These are phyloP conservation scores for Limnephilus rhombicus DNA, from an alignment of 2,888 invertebrate genomes.

Conservation along the genomic window DNA sequence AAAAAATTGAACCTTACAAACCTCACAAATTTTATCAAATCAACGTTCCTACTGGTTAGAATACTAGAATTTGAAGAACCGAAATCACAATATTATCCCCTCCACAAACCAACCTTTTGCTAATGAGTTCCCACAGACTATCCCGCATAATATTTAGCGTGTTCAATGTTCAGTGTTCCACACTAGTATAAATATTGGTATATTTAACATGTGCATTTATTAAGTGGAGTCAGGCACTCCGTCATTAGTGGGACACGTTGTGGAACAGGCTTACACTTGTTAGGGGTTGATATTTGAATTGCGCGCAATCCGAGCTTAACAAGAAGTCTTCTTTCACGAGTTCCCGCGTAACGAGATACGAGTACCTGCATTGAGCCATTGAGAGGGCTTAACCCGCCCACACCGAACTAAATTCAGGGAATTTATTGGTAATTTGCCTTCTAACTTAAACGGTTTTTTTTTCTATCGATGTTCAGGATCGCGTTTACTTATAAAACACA, in stretches of 20 bases:
- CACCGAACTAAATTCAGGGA: neutral
- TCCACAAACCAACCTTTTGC: neutral
- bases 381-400: slow-evolving; percentile 1
- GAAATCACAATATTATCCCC: neutral
- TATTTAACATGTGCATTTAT: neutral
- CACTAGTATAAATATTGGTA: neutral
- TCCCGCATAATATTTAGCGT: neutral
- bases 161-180: neutral
- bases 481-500: no score
- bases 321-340: slow-evolving; percentile 49
- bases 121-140: neutral
- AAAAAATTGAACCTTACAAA: neutral
- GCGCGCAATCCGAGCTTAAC: slow-evolving; percentile 53
- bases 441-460: neutral
- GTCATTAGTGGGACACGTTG: slow-evolving; percentile 48
- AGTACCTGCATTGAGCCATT: slow-evolving; percentile 24
- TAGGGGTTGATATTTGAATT: slow-evolving; percentile 38
- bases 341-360: slow-evolving; percentile 51
- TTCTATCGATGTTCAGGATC: no score
- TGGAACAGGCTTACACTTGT: slow-evolving; percentile 49
- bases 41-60: neutral
- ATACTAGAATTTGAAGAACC: neutral
- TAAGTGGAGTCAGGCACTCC: neutral
- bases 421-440: neutral
- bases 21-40: neutral